Base-by-base conservation (phyloP, 2,888 invertebrate species). In the Phorcus lineatus region DNA sequence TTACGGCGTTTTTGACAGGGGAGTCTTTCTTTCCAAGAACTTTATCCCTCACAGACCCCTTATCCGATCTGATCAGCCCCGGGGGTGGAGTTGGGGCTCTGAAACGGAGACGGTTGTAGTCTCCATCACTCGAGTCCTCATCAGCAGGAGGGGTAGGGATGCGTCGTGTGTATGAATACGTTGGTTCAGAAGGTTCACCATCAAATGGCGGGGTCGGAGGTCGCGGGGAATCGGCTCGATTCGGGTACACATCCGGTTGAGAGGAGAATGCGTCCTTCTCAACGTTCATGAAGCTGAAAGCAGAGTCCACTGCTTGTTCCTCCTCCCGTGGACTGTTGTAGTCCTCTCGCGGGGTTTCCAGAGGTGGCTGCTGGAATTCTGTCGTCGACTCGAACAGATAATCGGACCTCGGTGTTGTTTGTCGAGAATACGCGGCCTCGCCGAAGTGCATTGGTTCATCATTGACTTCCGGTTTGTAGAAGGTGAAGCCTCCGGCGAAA, bases 51-150 rank as follows among this genome's bases (percentile, higher is more conserved):
- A 54, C 55, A 6, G 55, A 40, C 11, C 74, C 28, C 31, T 74
- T 17, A 36, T 28, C 16, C 36, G 57, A 36, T 0, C 67, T 66
- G 11, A 55, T 55, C 11, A 78, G 78, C 40, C 79, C 83, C 0
- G 81, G 82, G 4, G 80, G 80, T 2, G 83, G 83, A 22, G 82
- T 82, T 0, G 81, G 81, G 2, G 83, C 28, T 11, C 79, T 40
- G 31, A 55, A 36, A 31, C 36, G 52, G 62, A 62, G 13, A 11
- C 62, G 17, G 57, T 62, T 17, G 62, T 57, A 22, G 47, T 47
- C 47, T 4, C 47, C 47, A 47, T 47, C 47, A 54, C 16, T 47
- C 40, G 54, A 24, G 40, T 70, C 70, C 0, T 62, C 62, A 2
- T 70, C 31, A 66, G 52, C 3, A 79, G 57, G 6, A 67, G 74